Evolutionary conservation across 1,140 invertebrate genomes (phyloP).

Genomic region (Apis mellifera): DNA sequence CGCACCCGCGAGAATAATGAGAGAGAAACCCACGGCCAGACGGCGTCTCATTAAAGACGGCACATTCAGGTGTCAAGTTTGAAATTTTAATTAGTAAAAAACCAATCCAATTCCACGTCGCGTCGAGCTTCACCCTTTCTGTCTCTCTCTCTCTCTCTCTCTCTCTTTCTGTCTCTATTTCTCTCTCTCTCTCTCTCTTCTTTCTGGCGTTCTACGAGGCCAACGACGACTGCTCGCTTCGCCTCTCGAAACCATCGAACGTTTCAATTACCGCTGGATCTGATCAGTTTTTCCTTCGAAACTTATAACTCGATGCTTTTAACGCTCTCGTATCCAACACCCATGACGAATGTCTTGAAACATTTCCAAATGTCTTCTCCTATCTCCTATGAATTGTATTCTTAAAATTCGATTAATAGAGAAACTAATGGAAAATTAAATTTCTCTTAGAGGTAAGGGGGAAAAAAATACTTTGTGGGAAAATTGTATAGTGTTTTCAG

Average conservation of each 20-base stretch:
- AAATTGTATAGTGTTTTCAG: no score
- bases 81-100: constrained; percentile 69
- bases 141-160: constrained; percentile 32
- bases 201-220: neutral
- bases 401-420: no score
- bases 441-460: no score
- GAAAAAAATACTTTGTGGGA: no score
- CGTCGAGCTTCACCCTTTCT: constrained; percentile 33
- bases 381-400: no score
- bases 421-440: no score
- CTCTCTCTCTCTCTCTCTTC: neutral
- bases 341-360: no score
- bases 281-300: constrained; percentile 36
- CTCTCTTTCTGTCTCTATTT: neutral
- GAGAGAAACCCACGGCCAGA: constrained; percentile 57
- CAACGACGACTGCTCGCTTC: constrained; percentile 33
- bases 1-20: constrained; percentile 58
- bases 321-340: neutral
- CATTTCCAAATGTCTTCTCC: neutral
- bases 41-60: constrained; percentile 65
- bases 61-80: constrained; percentile 68
- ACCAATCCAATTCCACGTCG: constrained; percentile 59
- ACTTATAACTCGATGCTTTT: constrained; percentile 20
- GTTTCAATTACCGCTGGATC: constrained; percentile 56
- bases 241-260: constrained; percentile 52